Evolutionary conservation across 1,140 invertebrate species (phyloP).

Genomic region (Medauroidea extradentata): DNA sequence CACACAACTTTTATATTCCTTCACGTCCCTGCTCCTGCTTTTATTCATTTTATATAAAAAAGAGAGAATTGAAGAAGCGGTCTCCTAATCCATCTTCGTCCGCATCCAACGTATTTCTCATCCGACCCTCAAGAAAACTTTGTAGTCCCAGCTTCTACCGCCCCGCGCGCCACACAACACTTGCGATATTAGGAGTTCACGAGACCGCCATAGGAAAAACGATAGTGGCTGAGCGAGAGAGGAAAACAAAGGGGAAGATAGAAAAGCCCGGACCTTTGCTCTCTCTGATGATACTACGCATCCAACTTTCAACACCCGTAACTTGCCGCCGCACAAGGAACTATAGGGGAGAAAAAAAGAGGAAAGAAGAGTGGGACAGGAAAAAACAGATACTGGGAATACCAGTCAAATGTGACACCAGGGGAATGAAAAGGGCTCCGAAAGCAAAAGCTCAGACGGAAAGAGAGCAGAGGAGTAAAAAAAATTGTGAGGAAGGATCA

Average conservation of each 20-base stretch:
- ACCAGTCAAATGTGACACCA: background rate
- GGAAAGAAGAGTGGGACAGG: background rate
- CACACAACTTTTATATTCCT: too few species aligned
- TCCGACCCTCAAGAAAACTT: too few species aligned
- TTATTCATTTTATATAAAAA: too few species aligned
- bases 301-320: constrained; percentile 8
- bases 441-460: background rate
- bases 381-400: constrained; percentile 1
- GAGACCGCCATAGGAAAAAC: background rate
- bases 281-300: background rate
- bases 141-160: too few species aligned
- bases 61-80: too few species aligned
- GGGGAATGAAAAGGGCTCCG: constrained; percentile 2
- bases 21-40: too few species aligned
- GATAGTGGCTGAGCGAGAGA: background rate
- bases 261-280: background rate
- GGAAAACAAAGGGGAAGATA: background rate
- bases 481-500: constrained; percentile 1
- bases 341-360: background rate
- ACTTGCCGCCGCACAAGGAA: background rate
- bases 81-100: too few species aligned
- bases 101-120: too few species aligned
- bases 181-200: too few species aligned
- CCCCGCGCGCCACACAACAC: too few species aligned
- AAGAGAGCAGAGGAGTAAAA: background rate